phyloP scores from a whole-genome alignment of 2,113 vertebrate genomes.

The Hemichromis elongatus region DNA sequence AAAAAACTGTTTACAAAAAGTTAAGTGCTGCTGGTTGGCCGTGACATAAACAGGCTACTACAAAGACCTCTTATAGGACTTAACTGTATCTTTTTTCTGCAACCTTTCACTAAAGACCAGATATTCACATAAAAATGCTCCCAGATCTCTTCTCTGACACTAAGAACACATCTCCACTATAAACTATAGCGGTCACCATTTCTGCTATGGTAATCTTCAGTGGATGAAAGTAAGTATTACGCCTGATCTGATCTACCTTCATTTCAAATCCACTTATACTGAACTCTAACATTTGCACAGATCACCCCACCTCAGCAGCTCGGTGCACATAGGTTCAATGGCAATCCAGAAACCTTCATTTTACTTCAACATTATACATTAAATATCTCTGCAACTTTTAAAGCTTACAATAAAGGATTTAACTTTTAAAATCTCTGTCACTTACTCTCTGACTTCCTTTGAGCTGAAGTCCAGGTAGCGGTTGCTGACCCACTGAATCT shows the following conservation, averaged over 20 bases:
- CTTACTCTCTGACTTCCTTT: constrained; percentile 99
- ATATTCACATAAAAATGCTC: constrained; percentile 22
- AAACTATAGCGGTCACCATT: neutral
- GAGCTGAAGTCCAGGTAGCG: constrained; percentile 94
- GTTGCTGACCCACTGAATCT: constrained; percentile 99
- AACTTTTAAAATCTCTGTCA: constrained; percentile 21
- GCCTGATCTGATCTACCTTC: constrained; percentile 17
- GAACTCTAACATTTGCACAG: neutral
- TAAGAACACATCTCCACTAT: neutral
- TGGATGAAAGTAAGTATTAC: constrained; percentile 27
- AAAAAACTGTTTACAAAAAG: neutral
- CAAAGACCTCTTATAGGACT: neutral
- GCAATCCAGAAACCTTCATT: neutral
- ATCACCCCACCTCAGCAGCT: neutral
- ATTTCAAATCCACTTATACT: constrained; percentile 46
- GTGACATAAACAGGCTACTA: neutral
- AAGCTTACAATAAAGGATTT: neutral
- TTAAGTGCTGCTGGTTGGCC: neutral
- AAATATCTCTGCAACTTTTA: neutral
- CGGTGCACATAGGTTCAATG: neutral
- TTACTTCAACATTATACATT: neutral
- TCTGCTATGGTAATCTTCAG: constrained; percentile 19
- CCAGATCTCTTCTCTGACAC: neutral
- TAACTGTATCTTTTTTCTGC: neutral
- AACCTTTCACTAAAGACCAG: neutral